These are phyloP conservation scores for Megalops cyprinoides DNA, from an alignment of 2,797 vertebrate species.

Conservation along the genomic window DNA sequence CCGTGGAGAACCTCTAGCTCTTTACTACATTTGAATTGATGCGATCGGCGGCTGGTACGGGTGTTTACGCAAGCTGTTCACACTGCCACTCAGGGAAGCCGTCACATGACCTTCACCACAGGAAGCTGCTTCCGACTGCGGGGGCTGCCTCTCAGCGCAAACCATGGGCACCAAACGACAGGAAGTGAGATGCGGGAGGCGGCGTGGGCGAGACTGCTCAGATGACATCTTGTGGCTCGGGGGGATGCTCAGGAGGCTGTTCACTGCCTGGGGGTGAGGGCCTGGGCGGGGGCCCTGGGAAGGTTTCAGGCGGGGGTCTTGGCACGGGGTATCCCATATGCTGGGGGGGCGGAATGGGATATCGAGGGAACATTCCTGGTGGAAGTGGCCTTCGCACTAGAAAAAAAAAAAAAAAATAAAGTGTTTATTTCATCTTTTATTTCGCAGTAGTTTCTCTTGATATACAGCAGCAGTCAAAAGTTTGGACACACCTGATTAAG, in stretches of 20 bases:
- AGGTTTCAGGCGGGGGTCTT: slow-evolving; percentile 19
- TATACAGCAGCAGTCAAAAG: too few relatives aligned
- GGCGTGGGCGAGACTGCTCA: slow-evolving; percentile 42
- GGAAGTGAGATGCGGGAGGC: slow-evolving; percentile 31
- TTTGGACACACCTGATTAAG: too few relatives aligned
- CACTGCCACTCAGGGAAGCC: not conserved
- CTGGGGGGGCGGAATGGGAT: slow-evolving; percentile 42
- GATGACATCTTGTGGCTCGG: slow-evolving; percentile 49
- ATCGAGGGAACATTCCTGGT: slow-evolving; percentile 53
- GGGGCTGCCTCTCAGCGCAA: not conserved
- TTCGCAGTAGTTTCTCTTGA: too few relatives aligned
- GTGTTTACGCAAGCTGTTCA: not conserved
- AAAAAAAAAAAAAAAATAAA: slow-evolving; percentile 18
- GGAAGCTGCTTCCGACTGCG: not conserved
- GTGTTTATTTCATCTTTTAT: too few relatives aligned
- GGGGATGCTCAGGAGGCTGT: slow-evolving; percentile 45
- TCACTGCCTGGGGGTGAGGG: slow-evolving; percentile 54
- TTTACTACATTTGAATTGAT: not conserved
- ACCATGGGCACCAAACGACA: slow-evolving; percentile 26
- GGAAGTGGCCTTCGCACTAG: slow-evolving; percentile 55
- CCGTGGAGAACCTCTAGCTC: not conserved
- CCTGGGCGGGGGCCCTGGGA: slow-evolving; percentile 49
- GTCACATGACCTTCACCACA: not conserved
- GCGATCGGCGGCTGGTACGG: not conserved
- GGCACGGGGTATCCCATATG: slow-evolving; percentile 24